These are phyloP conservation scores for Exaiptasia diaphana DNA, from an alignment of 64 coral and sea anemone species.

Conservation along the genomic window DNA sequence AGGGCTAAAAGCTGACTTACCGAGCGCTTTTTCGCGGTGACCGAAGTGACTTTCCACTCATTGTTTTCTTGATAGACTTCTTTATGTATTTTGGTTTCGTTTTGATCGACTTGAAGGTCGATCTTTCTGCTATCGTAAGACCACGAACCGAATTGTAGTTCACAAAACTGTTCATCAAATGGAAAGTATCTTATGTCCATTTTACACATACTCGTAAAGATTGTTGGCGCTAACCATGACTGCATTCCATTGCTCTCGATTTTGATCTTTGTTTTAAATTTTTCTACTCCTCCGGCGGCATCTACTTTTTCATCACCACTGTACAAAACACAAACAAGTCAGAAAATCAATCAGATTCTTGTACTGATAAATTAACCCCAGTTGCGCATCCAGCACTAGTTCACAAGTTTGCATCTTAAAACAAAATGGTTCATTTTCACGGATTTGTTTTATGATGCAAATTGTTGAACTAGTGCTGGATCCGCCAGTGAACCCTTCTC, in stretches of 20 bases:
- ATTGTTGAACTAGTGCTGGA: too few species aligned
- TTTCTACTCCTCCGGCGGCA: slow-evolving; percentile 23
- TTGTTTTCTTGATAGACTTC: slow-evolving; percentile 37
- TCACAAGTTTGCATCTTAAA: too few species aligned
- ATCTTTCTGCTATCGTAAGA: slow-evolving; percentile 56
- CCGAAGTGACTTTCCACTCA: slow-evolving; percentile 28
- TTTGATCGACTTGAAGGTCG: slow-evolving; percentile 1
- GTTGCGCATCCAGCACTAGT: too few species aligned
- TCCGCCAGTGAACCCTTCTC: too few species aligned
- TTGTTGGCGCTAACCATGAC: slow-evolving; percentile 32
- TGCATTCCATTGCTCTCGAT: slow-evolving; percentile 19
- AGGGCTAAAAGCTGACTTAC: too few species aligned
- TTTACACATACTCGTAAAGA: slow-evolving; percentile 49
- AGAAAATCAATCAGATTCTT: too few species aligned
- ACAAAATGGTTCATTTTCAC: too few species aligned
- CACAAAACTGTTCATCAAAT: slow-evolving; percentile 53
- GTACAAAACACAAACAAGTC: slow-evolving; percentile 20
- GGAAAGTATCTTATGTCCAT: slow-evolving; percentile 53
- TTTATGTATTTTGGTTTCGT: background rate
- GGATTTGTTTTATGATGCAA: too few species aligned
- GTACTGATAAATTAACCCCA: too few species aligned
- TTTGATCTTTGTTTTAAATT: slow-evolving; percentile 45
- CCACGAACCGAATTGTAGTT: slow-evolving; percentile 56
- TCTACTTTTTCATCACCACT: slow-evolving; percentile 48
- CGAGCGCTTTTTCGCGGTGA: background rate